A percentile compares a stretch with the other conserved stretches of the same genome.
Evolutionary conservation across 2,888 invertebrate genomes (phyloP).

Genomic region (Lumbricus terrestris): DNA sequence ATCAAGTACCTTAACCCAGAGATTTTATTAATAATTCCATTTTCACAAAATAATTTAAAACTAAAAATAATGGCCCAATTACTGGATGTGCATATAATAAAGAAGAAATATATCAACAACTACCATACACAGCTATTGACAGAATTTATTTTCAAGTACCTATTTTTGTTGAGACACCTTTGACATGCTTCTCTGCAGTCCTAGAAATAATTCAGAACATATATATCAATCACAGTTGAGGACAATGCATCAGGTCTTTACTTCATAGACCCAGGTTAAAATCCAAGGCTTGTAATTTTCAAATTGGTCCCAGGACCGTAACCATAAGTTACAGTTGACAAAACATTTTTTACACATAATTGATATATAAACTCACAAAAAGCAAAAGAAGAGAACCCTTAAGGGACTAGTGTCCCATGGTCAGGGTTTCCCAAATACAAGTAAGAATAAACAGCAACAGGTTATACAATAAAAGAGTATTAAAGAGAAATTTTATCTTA

Average conservation of each 20-base stretch:
- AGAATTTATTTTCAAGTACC: background rate
- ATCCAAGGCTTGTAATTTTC: background rate
- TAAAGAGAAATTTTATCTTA: no score
- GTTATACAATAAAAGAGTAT: no score
- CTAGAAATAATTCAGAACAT: background rate
- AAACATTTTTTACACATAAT: no score
- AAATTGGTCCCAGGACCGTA: no score
- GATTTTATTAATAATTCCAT: background rate
- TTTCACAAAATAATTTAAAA: background rate
- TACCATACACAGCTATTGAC: background rate
- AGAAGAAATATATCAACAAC: background rate
- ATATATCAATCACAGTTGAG: background rate
- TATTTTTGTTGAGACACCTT: slow-evolving; percentile 13
- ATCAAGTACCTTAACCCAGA: background rate
- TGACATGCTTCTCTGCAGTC: background rate
- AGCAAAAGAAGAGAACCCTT: no score
- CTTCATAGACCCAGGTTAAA: background rate
- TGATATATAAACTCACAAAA: no score
- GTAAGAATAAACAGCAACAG: no score
- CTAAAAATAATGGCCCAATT: background rate
- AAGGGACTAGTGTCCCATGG: no score
- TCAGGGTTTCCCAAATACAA: no score
- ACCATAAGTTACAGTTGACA: no score
- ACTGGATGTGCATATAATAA: background rate
- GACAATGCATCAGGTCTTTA: background rate